Base-by-base conservation (phyloP, 2,113 vertebrate genomes). In the Sus scrofa region DNA sequence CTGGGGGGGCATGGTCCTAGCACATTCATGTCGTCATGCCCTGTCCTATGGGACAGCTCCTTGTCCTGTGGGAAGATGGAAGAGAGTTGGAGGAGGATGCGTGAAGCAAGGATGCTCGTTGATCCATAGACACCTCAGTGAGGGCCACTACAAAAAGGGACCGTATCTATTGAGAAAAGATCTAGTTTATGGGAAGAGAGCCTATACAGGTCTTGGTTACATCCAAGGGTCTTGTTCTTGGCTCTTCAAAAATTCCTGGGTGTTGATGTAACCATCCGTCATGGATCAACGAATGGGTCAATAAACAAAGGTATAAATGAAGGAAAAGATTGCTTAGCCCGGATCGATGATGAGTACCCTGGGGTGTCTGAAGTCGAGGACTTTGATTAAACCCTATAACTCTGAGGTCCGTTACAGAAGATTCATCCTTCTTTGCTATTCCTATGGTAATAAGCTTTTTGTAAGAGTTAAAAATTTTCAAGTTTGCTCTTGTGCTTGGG, bases 321-420 rank as follows among this genome's bases (percentile, higher is more conserved):
- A 91, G 34, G 30, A 39, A 86, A 63, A 83, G 74, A 34, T 62
- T 32, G 60, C 50, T 85, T 63, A 34, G 14, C 22, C 34, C 56
- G 96, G 89, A 91, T 94, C 96, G 37, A 30, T 96, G 97, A 95
- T 91, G 89, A 91, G 86, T 54, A 70, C 67, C 95, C 96, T 96
- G 96, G 93, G 93, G 91, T 96, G 81, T 96, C 91, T 93, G 93
- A 94, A 96, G 91, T 83, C 73, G 71, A 91, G 86, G 93, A 95
- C 70, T 95, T 89, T 96, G 96, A 96, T 96, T 97, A 96, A 95
- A 94, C 95, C 93, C 97, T 89, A 0, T 83, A 37, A 60, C 96
- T 91, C 89, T 94, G 95, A 96, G 95, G 83, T 93, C 83, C 86
- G 19, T 52, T 32, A 11, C 1, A 26, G 4, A 82, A 63, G 60